Percentiles rank a stretch among this genome's conserved stretches.
phyloP scores from a whole-genome alignment of 2,113 vertebrate species.

The Pachycephala philippinensis region DNA sequence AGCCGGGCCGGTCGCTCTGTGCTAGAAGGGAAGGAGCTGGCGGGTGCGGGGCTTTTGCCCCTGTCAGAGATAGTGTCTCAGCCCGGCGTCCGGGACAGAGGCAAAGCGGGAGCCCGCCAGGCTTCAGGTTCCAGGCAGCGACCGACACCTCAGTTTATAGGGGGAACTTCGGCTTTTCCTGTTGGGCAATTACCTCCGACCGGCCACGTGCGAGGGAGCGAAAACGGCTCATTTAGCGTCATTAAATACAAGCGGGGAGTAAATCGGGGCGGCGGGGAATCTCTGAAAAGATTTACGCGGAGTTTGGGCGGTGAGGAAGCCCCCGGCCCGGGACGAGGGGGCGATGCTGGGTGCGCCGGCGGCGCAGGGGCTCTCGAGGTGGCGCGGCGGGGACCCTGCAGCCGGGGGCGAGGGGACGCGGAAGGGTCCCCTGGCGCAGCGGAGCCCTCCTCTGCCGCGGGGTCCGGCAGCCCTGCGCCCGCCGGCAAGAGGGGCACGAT shows the following conservation, averaged over 20 bases:
- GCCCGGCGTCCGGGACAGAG: not conserved
- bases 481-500: not conserved
- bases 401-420: not conserved
- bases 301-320: not conserved
- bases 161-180: not conserved
- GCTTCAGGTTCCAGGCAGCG: not conserved
- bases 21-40: not conserved
- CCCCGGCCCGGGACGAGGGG: not conserved
- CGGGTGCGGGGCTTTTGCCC: not conserved
- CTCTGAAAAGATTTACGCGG: not conserved
- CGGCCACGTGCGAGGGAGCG: slow-evolving; percentile 31
- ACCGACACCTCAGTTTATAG: not conserved
- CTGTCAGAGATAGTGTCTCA: not conserved
- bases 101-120: not conserved
- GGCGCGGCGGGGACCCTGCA: no score
- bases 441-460: not conserved
- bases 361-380: not conserved
- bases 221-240: slow-evolving; percentile 42
- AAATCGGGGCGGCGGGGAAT: not conserved
- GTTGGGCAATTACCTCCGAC: not conserved
- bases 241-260: slow-evolving; percentile 20
- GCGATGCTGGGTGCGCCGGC: no score
- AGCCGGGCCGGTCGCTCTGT: not conserved
- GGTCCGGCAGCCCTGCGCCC: not conserved
- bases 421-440: not conserved